Percentiles rank a stretch among this genome's conserved stretches.
phyloP scores from a whole-genome alignment of 2,113 vertebrate genomes.

The Narcine bancroftii region DNA sequence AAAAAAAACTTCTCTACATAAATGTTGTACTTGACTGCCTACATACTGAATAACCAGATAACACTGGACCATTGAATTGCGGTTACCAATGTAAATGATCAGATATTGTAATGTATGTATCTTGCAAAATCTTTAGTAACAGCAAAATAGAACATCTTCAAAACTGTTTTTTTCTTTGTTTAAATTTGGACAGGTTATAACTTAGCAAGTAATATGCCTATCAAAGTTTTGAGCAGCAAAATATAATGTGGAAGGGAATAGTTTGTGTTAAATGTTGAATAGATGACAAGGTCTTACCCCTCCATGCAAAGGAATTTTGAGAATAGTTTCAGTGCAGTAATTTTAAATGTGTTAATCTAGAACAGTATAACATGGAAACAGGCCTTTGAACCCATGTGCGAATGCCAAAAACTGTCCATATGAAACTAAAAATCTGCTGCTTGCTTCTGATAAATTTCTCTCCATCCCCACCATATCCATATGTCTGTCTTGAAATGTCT shows the following conservation, averaged over 20 bases:
- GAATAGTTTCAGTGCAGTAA: neutral
- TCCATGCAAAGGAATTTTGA: neutral
- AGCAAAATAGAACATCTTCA: neutral
- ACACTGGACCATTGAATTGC: neutral
- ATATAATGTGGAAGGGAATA: neutral
- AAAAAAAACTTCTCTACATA: neutral
- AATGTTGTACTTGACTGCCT: neutral
- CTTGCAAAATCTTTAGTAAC: neutral
- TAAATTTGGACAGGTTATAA: neutral
- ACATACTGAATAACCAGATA: neutral
- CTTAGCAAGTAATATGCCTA: neutral
- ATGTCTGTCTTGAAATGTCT: no score
- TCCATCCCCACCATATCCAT: no score
- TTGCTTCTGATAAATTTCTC: no score
- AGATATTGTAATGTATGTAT: neutral
- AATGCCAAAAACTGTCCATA: no score
- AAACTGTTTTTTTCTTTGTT: neutral
- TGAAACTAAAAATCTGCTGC: no score
- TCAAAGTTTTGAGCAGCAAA: neutral
- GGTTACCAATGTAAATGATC: neutral
- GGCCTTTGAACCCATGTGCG: no score
- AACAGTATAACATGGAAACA: no score
- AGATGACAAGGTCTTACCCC: neutral
- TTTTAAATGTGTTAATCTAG: no score
- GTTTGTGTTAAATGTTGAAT: neutral